Base-by-base conservation (phyloP, 2,888 invertebrate genomes). In the Desoria tigrina region DNA sequence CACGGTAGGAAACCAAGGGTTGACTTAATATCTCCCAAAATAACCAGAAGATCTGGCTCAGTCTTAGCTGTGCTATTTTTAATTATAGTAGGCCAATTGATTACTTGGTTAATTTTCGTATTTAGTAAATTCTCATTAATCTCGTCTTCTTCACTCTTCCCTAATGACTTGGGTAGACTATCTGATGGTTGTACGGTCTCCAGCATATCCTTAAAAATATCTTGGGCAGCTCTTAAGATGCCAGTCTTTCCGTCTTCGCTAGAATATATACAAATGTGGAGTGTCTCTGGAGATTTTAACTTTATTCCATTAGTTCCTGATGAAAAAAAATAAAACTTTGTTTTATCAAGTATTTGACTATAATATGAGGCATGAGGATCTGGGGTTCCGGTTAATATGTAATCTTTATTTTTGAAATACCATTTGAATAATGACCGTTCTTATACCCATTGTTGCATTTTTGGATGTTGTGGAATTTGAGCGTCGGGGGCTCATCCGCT, bases 1-100 rank as follows among this genome's bases (percentile, higher is more conserved):
- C 74, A 74, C 9, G 74, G 72, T 18, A 74, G 65, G 54, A 74
- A 74, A n/a, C 74, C 74, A 18, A 71, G 39, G 14, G 74, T 72
- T 18, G 71, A 72, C 50, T 64, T 60, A 60, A 74, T 64, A 23
- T 70, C 65, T 37, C 74, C 72, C 51, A 74, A 57, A 50, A 72
- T 69, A 21, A 74, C 21, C 28, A 74, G 21, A 32, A 72, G 57
- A n/a, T 74, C 74, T 37, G 74, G 74, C 32, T 74, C 74, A 60
- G 72, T 62, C 53, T 68, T 63, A 27, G 50, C 50, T 14, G 49
- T 32, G 32, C 32, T 32, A 32, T 32, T 32, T 4, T 32, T 32
- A 32, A 32, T 11, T 32, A 24, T 51, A 24, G 7, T 24, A 4
- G 68, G 39, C 68, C 66, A 73, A 32, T 61, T 28, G 53, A 66